Evolutionary conservation across 2,888 invertebrate species (phyloP).

Genomic region (Caenorhabditis sp.): DNA sequence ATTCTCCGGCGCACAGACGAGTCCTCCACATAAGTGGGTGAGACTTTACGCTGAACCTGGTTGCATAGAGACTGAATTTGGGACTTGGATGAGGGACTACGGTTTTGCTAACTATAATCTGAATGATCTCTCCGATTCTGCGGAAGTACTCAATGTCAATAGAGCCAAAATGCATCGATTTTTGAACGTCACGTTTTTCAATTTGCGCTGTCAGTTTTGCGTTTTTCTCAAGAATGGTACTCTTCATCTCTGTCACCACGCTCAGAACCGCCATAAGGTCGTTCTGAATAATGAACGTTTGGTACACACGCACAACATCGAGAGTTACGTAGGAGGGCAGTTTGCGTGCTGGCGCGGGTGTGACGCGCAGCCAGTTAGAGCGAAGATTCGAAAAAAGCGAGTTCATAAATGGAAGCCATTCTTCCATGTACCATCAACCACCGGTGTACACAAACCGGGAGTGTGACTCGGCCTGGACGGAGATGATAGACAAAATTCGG

Average conservation of each 20-base stretch:
- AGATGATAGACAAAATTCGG: not conserved
- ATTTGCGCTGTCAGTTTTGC: no score
- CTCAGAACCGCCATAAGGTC: not conserved
- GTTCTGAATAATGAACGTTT: not conserved
- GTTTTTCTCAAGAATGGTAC: not conserved
- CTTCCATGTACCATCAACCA: not conserved
- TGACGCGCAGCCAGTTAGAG: no score
- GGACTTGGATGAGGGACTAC: no score
- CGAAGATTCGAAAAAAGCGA: no score
- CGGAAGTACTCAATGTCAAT: not conserved
- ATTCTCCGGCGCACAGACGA: not conserved
- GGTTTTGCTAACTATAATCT: not conserved
- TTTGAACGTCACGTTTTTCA: not conserved
- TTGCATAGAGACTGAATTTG: no score
- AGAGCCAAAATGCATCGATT: not conserved
- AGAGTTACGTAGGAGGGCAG: constrained; percentile 8
- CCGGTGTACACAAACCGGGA: not conserved
- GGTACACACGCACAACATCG: constrained; percentile 7
- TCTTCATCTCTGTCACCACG: not conserved
- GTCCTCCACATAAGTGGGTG: no score
- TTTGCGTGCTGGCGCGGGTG: no score
- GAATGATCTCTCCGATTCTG: not conserved
- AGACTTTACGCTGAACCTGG: no score
- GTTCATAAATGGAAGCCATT: not conserved
- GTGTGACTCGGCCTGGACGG: no score